Evolutionary conservation across 2,113 vertebrate species (phyloP), one percentile per base, ranked within the genome.

Genomic region (Chaetodon trifascialis): DNA sequence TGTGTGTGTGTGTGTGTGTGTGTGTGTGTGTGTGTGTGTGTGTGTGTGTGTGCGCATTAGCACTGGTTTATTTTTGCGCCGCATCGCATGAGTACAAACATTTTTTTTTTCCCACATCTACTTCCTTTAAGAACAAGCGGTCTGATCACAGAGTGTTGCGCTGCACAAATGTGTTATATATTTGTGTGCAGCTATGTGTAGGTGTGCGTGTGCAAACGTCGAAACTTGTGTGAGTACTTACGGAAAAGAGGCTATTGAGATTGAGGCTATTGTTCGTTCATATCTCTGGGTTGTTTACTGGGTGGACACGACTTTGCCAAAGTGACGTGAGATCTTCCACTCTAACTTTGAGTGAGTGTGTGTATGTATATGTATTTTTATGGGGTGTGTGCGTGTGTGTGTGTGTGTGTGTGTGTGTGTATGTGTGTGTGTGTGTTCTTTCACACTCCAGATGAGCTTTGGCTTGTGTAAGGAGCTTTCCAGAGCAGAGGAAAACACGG

Each of bases 401-500:
- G 68, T 62, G 78, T 64, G 70, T 62, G 71, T 83, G 78, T 62
- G 69, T 59, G 72, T 84, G 30, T 30, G 30, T 30, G 30, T 30
- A 3, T 30, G 30, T 30, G 71, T 83, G 30, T 30, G 71, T 83
- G 78, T 62, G 69, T 59, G 72, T 84, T 71, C 30, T 63, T 83
- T 84, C 86, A 83, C 81, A 89, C 76, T 70, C 84, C 86, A 89
- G 83, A 87, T 82, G 90, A 88, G 90, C 84, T 84, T 82, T 85
- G 79, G 70, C 73, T 93, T 76, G 69, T 90, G 82, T 90, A 93
- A 93, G 87, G 64, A 93, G 92, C 90, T 94, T 94, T 92, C 76
- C 56, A 23, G 77, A 74, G 69, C 73, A 88, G 78, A 90, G 47
- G 60, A 93, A 89, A 89, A 79, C 79, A 78, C n/a, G 16, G 79